Evolutionary conservation across 1,140 invertebrate genomes (phyloP).

Genomic region (Drosophila bocki): DNA sequence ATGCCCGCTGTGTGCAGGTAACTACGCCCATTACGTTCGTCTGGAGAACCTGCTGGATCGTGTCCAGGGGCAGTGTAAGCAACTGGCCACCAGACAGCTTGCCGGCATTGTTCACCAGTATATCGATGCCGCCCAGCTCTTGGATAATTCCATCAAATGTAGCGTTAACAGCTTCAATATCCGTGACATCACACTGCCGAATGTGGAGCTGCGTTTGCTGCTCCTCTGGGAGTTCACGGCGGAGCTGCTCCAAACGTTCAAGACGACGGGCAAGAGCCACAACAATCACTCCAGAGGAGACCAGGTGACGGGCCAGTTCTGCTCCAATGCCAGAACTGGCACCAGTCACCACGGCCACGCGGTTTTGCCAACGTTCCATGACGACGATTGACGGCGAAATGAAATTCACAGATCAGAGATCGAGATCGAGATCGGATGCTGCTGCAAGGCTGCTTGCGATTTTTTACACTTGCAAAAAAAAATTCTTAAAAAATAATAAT

Average conservation of each 20-base stretch:
- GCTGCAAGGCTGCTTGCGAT: neutral
- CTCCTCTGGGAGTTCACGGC: conserved; percentile 27
- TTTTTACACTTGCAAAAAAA: neutral
- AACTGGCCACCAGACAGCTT: conserved; percentile 84
- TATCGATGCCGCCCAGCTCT: conserved; percentile 87
- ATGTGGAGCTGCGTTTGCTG: conserved; percentile 64
- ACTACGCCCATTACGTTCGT: conserved; percentile 90
- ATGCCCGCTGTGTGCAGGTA: conserved; percentile 88
- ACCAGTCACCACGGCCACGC: conserved; percentile 90
- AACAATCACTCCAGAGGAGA: conserved; percentile 88
- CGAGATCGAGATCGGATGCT: neutral
- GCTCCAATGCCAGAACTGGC: conserved; percentile 90
- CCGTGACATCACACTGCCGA: conserved; percentile 88
- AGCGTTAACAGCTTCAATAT: conserved; percentile 87
- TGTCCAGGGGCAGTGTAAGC: conserved; percentile 72
- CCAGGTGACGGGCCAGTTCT: conserved; percentile 86
- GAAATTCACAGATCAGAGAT: conserved; percentile 1
- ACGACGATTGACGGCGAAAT: conserved; percentile 28
- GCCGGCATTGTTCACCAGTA: conserved; percentile 92
- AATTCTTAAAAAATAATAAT: neutral
- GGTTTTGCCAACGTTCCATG: conserved; percentile 89
- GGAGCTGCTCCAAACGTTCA: conserved; percentile 86
- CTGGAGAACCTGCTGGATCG: conserved; percentile 87
- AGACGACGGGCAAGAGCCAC: conserved; percentile 89
- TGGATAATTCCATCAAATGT: conserved; percentile 87